Evolutionary conservation across 2,888 invertebrate species (phyloP), one percentile per base, ranked within the genome.

Genomic region (Cerastis rubricosa): DNA sequence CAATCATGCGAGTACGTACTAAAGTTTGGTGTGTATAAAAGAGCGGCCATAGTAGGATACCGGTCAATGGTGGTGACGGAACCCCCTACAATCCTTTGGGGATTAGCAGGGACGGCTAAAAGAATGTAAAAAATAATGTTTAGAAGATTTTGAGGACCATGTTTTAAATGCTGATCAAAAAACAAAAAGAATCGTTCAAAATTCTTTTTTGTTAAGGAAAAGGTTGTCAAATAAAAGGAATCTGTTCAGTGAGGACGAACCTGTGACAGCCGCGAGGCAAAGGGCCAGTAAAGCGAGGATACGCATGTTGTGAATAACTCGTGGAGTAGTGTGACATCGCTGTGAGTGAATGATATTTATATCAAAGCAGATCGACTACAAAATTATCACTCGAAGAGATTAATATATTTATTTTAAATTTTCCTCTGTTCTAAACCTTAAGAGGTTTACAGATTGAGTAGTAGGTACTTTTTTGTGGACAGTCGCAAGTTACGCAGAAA

Each of bases 251-350:
- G 9, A 40, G 59, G n/a, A 64, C 79, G 19, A 65, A 79, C 79
- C 79, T 68, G 82, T 64, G 19, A 79, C 67, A 45, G 76, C 79
- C 67, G 67, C 82, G n/a, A 68, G 57, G 63, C 82, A 81, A 57
- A 79, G 68, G 63, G 82, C 76, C 14, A 79, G 14, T 47, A 76
- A 25, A 64, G 76, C 79, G 35, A 79, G 57, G 49, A 75, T 0
- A 51, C 68, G 82, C 79, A 79, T 79, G 5, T 11, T 81, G 67
- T 35, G 19, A 40, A 29, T 54, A 40, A 51, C 54, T 68, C 22
- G 43, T 22, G 3, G 43, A 65, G 25, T 35, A 79, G 57, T 81
- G 51, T 40, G 47, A 29, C 6, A 8, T 66, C 22, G 47, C 17
- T 35, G 8, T 14, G 12, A n/a, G 19, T 14, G 17, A 19, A 19